Base-by-base conservation (phyloP, 64 coral and sea anemone genomes). In the Stichodactyla helianthus region DNA sequence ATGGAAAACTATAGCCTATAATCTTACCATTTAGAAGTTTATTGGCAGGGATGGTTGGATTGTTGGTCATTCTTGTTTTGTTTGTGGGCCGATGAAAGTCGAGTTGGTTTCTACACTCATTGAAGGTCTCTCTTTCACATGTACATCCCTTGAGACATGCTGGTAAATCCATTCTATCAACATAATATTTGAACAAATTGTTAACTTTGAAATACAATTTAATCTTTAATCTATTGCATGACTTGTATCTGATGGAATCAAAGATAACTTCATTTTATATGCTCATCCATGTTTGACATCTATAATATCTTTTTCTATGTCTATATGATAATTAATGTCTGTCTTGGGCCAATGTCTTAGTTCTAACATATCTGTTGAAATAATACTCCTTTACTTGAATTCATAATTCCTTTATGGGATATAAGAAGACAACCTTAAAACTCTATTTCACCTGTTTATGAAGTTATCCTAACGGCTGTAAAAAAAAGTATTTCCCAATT, bases 121-220 rank as follows among this genome's bases (percentile, higher is more conserved):
- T 52, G 52, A 81, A 84, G 6, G 91, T 31, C 15, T 92, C 91
- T 84, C 91, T 59, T 7, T 87, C 91, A 88, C 91, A 92, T 6
- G 91, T 92, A 35, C 91, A 92, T 7, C 80, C 87, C 16, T 83
- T 87, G 16, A 92, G 61, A 25, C 91, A 92, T 52, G 87, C 91
- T 59, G 86, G 87, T 18, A 92, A 59, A 9, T 92, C 86, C 91
- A 92, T 92, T 79, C 86, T 92, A 60, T 54, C 28, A 19, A 89
- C 23, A 61, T 84, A 89, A 54, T 52, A 26, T 17, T 19, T 3
- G 53, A 81, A 81, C 14, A 81, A 19, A 81, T 52, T 81, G 25
- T 74, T 27, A 74, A 74, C 23, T 31, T 58, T 11, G 55, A 58
- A 31, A n/a, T 74, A 31, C n/a, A 11, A 5, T 23, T 9, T n/a